Percentiles rank a stretch among this genome's conserved stretches.
These are phyloP conservation scores for Chionoecetes opilio DNA, from an alignment of 1,140 invertebrate genomes.

Conservation along the genomic window DNA sequence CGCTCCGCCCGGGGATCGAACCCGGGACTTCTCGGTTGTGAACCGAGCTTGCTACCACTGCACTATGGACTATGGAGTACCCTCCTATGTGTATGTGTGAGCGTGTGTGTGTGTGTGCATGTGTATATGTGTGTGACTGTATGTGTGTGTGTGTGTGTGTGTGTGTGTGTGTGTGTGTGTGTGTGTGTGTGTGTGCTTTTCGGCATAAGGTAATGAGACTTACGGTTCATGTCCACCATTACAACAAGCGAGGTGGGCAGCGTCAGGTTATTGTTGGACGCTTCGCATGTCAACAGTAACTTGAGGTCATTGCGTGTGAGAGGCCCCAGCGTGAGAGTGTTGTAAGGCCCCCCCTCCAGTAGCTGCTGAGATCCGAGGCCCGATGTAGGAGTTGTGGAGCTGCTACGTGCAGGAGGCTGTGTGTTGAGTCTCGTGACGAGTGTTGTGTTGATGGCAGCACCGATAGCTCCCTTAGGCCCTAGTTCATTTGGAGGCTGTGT, in stretches of 20 bases:
- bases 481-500: neutral
- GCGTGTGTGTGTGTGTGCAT: neutral
- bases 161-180: neutral
- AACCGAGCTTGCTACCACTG: too few relatives aligned
- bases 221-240: constrained; percentile 94
- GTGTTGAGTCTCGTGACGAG: neutral
- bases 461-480: neutral
- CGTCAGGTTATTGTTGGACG: constrained; percentile 92
- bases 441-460: neutral
- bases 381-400: neutral
- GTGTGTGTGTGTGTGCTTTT: too few relatives aligned
- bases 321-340: constrained; percentile 87
- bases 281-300: constrained; percentile 92
- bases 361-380: neutral
- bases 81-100: neutral
- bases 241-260: constrained; percentile 91
- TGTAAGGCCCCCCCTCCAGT: constrained; percentile 68
- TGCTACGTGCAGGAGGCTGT: neutral
- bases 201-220: constrained; percentile 85
- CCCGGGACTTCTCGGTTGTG: too few relatives aligned
- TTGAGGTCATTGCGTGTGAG: constrained; percentile 91
- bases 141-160: neutral
- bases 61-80: too few relatives aligned
- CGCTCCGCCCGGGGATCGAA: too few relatives aligned
- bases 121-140: neutral